Base-by-base conservation (phyloP, 2,888 invertebrate genomes). In the Doris montereyensis region DNA sequence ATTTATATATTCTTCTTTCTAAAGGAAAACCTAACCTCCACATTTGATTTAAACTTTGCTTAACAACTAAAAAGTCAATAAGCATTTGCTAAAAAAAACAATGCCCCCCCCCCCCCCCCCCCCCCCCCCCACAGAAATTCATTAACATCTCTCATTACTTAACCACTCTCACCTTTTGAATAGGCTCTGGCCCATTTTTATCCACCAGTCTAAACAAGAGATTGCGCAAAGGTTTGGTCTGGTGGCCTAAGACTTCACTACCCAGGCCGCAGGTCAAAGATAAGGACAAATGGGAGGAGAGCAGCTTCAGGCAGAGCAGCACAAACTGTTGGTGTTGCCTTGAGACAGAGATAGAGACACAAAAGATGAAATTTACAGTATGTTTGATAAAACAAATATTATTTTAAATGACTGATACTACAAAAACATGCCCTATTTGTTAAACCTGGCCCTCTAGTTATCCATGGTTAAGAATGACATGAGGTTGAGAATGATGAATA, bases 281-380 rank as follows among this genome's bases (percentile, higher is more conserved):
- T 80, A 94, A 89, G 62, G 93, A 93, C 79, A 94, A 91, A 90
- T 94, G 94, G 1, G 93, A 93, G 81, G 92, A 92, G 17, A 94
- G 89, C 70, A 94, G 91, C 83, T 93, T 93, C 76, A 94, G 89
- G 84, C 93, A 93, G 34, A 93, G 89, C 76, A 93, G 88, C 10
- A 94, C 93, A 89, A 94, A 94, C 81, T 92, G 90, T 79, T 93
- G 92, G 84, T 94, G 94, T 72, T 93, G 93, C 65, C 92, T 92
- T 85, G 52, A 3, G 52, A 17, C 8, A 41, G 17, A 5, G n/a
- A n/a, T n/a, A n/a, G n/a, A n/a, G n/a, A n/a, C n/a, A n/a, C n/a
- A n/a, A n/a, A n/a, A n/a, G n/a, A n/a, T n/a, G n/a, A n/a, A n/a
- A n/a, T n/a, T n/a, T n/a, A n/a, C n/a, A n/a, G n/a, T n/a, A n/a